These are phyloP conservation scores for Fabriciana adippe DNA, from an alignment of 2,888 invertebrate species.

Conservation along the genomic window DNA sequence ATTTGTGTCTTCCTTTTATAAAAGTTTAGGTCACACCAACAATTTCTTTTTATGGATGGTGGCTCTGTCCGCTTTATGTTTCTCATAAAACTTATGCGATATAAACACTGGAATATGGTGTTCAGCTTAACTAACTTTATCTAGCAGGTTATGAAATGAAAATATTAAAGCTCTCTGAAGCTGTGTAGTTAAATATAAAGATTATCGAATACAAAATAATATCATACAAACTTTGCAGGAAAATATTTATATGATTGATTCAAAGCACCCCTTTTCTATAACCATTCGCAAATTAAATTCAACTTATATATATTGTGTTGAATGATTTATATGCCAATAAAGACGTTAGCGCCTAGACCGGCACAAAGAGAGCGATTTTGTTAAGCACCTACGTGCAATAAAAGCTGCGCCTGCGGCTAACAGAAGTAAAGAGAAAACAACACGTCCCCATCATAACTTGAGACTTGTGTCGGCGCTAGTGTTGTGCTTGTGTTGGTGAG, in stretches of 20 bases:
- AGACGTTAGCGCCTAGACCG: conserved; percentile 52
- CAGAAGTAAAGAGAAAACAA: conserved; percentile 69
- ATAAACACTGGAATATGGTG: conserved; percentile 7
- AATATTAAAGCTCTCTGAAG: no score
- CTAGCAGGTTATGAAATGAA: background rate
- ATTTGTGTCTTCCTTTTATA: conserved; percentile 9
- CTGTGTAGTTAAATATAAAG: background rate
- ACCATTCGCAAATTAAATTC: conserved; percentile 25
- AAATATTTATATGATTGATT: conserved; percentile 1
- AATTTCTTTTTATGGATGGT: conserved; percentile 20
- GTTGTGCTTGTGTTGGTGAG: conserved; percentile 49
- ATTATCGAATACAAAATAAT: background rate
- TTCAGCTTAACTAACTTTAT: conserved; percentile 1
- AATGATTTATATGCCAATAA: conserved; percentile 49
- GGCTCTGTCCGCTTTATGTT: conserved; percentile 12
- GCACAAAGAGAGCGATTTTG: conserved; percentile 53
- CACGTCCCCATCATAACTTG: conserved; percentile 48
- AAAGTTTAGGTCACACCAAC: conserved; percentile 17
- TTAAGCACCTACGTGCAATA: conserved; percentile 60
- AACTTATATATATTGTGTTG: conserved; percentile 38
- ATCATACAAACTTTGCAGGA: background rate
- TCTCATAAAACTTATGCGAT: conserved; percentile 9
- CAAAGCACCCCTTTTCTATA: background rate
- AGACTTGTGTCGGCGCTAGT: conserved; percentile 46
- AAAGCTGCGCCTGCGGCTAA: conserved; percentile 61